A percentile compares a stretch with the other conserved stretches of the same genome.
Evolutionary conservation across 30 jellyfish, hydroid and myxozoan species (phyloP).

Genomic region (Clytia hemisphaerica): DNA sequence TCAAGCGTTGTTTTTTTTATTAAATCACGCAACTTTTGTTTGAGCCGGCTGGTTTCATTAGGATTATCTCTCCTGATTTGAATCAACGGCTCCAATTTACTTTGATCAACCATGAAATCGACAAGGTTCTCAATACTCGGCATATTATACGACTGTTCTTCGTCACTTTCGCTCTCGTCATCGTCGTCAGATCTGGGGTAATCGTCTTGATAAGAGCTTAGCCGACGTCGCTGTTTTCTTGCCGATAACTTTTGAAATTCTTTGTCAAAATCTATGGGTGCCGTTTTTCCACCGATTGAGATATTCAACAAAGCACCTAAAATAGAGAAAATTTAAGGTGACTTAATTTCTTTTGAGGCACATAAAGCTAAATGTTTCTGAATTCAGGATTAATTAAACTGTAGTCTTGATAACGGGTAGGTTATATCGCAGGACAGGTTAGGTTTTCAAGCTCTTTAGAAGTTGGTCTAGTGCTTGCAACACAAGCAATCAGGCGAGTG

Average conservation of each 20-base stretch:
- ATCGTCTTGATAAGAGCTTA: no score
- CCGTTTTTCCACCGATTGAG: not conserved
- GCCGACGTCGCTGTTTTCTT: not conserved
- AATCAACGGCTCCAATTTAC: conserved; percentile 5
- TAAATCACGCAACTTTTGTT: not conserved
- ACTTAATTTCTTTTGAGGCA: no score
- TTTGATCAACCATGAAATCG: not conserved
- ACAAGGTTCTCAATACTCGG: not conserved
- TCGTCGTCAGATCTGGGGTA: no score
- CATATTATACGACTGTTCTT: not conserved
- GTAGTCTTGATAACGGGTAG: no score
- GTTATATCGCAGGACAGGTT: no score
- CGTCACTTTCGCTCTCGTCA: not conserved
- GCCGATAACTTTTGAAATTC: not conserved
- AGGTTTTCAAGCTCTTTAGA: no score
- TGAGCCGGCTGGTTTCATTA: not conserved
- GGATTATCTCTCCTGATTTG: not conserved
- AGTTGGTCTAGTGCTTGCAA: no score
- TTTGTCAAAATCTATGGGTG: not conserved
- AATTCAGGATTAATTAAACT: no score
- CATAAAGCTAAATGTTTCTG: no score
- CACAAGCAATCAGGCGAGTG: no score
- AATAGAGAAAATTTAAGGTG: not conserved
- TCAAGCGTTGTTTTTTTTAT: conserved; percentile 7
- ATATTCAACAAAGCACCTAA: conserved; percentile 16